phyloP scores from a whole-genome alignment of 2,888 invertebrate genomes.

The Elysia crispata region DNA sequence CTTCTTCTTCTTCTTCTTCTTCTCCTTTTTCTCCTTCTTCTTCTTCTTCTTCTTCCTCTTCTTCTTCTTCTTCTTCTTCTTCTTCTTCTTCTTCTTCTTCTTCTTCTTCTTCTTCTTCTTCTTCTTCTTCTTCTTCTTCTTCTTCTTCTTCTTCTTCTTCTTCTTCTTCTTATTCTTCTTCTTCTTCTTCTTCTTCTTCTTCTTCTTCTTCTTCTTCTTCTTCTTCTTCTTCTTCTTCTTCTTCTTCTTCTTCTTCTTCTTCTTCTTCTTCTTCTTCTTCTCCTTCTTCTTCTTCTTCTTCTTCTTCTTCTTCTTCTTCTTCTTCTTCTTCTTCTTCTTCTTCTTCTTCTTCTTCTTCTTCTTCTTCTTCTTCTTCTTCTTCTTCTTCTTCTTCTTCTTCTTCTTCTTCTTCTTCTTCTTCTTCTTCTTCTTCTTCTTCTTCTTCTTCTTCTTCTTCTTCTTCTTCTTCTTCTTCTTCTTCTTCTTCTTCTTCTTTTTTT shows the following conservation, averaged over 20 bases:
- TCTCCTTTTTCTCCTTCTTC: background rate
- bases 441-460: slow-evolving; percentile 1
- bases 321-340: background rate
- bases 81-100: slow-evolving; percentile 19
- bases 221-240: background rate
- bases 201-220: background rate
- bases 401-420: background rate
- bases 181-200: background rate
- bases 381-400: background rate
- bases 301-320: background rate
- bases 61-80: slow-evolving; percentile 19
- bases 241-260: slow-evolving; percentile 3
- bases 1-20: slow-evolving; percentile 12
- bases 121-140: background rate
- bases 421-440: background rate
- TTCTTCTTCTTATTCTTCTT: background rate
- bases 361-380: background rate
- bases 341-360: background rate
- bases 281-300: background rate
- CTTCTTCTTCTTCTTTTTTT: background rate
- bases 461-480: slow-evolving; percentile 20
- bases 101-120: slow-evolving; percentile 16
- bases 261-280: background rate
- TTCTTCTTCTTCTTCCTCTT: background rate
- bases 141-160: background rate